phyloP scores from a whole-genome alignment of 1,140 invertebrate species.

The Cyclina sinensis region DNA sequence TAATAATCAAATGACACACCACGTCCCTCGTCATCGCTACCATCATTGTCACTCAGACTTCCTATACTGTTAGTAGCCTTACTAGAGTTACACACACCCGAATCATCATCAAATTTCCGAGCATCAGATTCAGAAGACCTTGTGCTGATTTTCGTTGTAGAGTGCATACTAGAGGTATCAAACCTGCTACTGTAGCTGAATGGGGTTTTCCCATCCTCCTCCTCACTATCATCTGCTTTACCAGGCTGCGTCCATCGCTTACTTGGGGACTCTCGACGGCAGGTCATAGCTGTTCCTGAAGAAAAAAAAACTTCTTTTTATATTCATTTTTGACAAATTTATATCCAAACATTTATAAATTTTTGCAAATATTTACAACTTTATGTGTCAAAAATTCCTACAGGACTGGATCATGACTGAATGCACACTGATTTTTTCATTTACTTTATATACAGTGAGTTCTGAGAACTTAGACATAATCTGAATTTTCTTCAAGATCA shows the following conservation, averaged over 20 bases:
- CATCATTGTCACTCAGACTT: slow-evolving; percentile 71
- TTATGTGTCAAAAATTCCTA: too few relatives aligned
- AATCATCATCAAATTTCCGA: slow-evolving; percentile 66
- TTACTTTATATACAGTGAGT: too few relatives aligned
- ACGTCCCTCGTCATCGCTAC: slow-evolving; percentile 71
- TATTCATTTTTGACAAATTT: neutral
- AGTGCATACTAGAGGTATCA: neutral
- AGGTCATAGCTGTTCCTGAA: slow-evolving; percentile 48
- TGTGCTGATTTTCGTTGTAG: slow-evolving; percentile 9
- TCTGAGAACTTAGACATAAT: too few relatives aligned
- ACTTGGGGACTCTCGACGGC: slow-evolving; percentile 29
- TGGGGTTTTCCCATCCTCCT: slow-evolving; percentile 61
- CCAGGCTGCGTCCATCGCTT: slow-evolving; percentile 29
- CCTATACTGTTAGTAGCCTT: slow-evolving; percentile 74
- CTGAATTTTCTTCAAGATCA: too few relatives aligned
- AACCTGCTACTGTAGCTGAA: neutral
- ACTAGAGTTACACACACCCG: slow-evolving; percentile 75
- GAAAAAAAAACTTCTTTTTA: neutral
- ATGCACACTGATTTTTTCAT: too few relatives aligned
- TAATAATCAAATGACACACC: slow-evolving; percentile 74
- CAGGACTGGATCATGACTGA: too few relatives aligned
- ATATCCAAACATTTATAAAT: neutral
- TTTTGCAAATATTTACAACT: too few relatives aligned
- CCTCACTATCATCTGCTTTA: slow-evolving; percentile 50
- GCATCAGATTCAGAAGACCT: slow-evolving; percentile 25